These are phyloP conservation scores for Coregonus suidteri DNA, from an alignment of 2,797 vertebrate species.

Conservation along the genomic window DNA sequence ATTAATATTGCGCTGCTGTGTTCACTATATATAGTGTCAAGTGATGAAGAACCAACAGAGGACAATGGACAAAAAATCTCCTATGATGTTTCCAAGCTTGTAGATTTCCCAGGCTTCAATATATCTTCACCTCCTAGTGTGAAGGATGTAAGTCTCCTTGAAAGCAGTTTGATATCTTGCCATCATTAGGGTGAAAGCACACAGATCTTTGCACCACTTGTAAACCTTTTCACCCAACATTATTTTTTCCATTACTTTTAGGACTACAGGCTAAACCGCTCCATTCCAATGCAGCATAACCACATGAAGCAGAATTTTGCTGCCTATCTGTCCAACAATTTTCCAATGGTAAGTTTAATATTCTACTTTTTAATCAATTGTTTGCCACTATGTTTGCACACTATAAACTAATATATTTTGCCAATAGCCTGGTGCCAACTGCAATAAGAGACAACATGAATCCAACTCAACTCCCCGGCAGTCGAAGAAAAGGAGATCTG, in stretches of 20 bases:
- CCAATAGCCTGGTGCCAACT: constrained; percentile 72
- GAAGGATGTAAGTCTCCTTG: constrained; percentile 84
- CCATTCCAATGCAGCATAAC: constrained; percentile 88
- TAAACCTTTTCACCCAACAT: background rate
- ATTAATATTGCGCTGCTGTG: background rate
- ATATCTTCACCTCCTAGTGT: constrained; percentile 79
- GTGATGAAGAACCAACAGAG: constrained; percentile 67
- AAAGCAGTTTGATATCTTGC: background rate
- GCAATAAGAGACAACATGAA: constrained; percentile 81
- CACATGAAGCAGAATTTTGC: constrained; percentile 93
- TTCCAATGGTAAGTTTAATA: constrained; percentile 77
- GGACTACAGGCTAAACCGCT: constrained; percentile 90
- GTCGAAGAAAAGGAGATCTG: constrained; percentile 79
- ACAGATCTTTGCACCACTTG: background rate
- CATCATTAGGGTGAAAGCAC: background rate
- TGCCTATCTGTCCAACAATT: constrained; percentile 82
- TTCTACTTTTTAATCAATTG: background rate
- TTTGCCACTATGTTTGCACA: background rate
- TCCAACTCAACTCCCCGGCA: constrained; percentile 74
- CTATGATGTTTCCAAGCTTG: constrained; percentile 91
- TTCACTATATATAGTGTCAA: constrained; percentile 63
- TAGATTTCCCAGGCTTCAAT: constrained; percentile 97
- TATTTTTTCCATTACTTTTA: constrained; percentile 43
- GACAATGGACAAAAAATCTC: constrained; percentile 71
- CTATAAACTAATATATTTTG: background rate